phyloP scores from a whole-genome alignment of 2,888 invertebrate species.

The Alcis repandata region DNA sequence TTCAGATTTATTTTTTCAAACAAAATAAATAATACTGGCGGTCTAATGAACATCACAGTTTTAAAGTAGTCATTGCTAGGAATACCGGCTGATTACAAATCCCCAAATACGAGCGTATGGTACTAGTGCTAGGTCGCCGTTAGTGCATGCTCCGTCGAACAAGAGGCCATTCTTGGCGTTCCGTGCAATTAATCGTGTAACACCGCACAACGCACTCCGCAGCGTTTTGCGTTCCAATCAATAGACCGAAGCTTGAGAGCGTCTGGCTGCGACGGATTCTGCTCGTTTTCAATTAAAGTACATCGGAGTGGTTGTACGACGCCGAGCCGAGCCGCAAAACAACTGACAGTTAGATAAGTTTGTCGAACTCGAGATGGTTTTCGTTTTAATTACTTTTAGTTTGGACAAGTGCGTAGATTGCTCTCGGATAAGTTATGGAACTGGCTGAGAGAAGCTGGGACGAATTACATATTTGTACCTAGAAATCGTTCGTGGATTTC shows the following conservation, averaged over 20 bases:
- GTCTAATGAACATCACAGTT: neutral
- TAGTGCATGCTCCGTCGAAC: neutral
- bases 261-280: slow-evolving; percentile 48
- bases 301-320: neutral
- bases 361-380: slow-evolving; percentile 47
- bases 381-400: slow-evolving; percentile 53
- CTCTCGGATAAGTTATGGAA: slow-evolving; percentile 24
- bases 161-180: neutral
- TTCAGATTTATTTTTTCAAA: no score
- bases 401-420: slow-evolving; percentile 42
- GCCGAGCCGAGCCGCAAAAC: slow-evolving; percentile 46
- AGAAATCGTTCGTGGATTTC: neutral
- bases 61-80: neutral
- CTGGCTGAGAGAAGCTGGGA: slow-evolving; percentile 6
- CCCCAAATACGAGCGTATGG: neutral
- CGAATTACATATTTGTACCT: slow-evolving; percentile 9
- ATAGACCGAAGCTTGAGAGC: neutral
- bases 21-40: neutral
- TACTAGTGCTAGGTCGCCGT: neutral
- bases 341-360: slow-evolving; percentile 54
- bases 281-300: slow-evolving; percentile 56
- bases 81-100: neutral
- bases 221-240: neutral
- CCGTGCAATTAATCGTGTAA: neutral
- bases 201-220: neutral